Percentiles rank a stretch among this genome's conserved stretches.
Evolutionary conservation across 37 sponge, comb jelly and placozoan species (phyloP).

Genomic region (Chondrilla cf. caribensis): DNA sequence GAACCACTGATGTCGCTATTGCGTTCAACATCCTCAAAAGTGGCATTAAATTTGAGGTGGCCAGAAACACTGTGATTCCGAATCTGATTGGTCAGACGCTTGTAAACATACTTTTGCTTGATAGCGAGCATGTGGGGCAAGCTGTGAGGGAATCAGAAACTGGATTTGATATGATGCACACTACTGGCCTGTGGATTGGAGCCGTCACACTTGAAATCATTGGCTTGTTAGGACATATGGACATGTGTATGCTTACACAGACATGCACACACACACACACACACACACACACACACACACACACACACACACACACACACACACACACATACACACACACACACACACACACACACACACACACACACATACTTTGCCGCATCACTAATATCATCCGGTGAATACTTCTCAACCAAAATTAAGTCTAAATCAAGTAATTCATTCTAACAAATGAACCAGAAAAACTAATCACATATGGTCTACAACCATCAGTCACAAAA

Average conservation of each 20-base stretch:
- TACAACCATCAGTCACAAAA: too few relatives aligned
- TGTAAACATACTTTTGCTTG: background rate
- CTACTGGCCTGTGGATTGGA: background rate
- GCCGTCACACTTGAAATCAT: too few relatives aligned
- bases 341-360: background rate
- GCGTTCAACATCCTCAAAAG: background rate
- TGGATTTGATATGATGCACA: background rate
- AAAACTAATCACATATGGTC: too few relatives aligned
- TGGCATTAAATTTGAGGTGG: background rate
- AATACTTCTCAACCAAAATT: constrained; percentile 11
- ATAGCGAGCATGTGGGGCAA: constrained; percentile 1
- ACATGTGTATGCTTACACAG: background rate
- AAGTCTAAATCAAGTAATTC: too few relatives aligned
- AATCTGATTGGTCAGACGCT: background rate
- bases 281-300: constrained; percentile 19
- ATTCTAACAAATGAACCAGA: too few relatives aligned
- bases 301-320: constrained; percentile 20
- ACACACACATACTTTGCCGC: background rate
- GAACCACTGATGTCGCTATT: background rate
- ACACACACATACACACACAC: background rate
- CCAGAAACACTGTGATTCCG: background rate
- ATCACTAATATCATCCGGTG: background rate
- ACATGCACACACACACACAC: too few relatives aligned
- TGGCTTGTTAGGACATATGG: too few relatives aligned
- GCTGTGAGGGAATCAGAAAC: background rate